phyloP scores from a whole-genome alignment of 53 echinoderm and acorn worm genomes.

The Henricia sp. region DNA sequence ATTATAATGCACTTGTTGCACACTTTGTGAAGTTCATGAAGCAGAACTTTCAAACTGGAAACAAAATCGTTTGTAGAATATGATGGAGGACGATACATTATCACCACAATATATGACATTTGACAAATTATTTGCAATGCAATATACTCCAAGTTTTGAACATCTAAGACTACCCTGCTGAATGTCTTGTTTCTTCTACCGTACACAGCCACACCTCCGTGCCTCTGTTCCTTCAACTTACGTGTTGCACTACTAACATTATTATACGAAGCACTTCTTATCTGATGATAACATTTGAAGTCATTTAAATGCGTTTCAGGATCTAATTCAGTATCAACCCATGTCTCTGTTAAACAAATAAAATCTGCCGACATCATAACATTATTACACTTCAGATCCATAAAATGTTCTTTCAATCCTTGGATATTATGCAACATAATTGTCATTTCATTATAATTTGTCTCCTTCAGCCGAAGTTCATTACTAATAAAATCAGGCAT shows the following conservation, averaged over 20 bases:
- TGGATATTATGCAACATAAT: constrained; percentile 58
- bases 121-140: constrained; percentile 12
- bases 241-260: constrained; percentile 18
- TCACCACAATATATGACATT: constrained; percentile 7
- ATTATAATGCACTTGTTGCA: constrained; percentile 1
- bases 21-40: constrained; percentile 8
- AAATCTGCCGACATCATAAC: constrained; percentile 30
- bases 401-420: constrained; percentile 50
- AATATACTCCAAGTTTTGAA: constrained; percentile 18
- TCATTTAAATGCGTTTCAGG: constrained; percentile 1
- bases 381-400: constrained; percentile 31
- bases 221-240: too few relatives aligned
- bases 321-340: constrained; percentile 18
- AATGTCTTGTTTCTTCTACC: background rate
- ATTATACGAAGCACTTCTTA: constrained; percentile 5
- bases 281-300: constrained; percentile 12
- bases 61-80: background rate
- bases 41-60: background rate
- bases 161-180: background rate
- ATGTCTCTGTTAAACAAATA: constrained; percentile 63
- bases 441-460: background rate
- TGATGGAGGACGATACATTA: constrained; percentile 3
- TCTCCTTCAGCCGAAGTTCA: background rate
- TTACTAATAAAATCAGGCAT: constrained; percentile 26
- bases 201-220: constrained; percentile 12